Percentiles rank a stretch among this genome's conserved stretches.
Evolutionary conservation across 1,140 invertebrate genomes (phyloP).

Genomic region (Drosophila miranda): DNA sequence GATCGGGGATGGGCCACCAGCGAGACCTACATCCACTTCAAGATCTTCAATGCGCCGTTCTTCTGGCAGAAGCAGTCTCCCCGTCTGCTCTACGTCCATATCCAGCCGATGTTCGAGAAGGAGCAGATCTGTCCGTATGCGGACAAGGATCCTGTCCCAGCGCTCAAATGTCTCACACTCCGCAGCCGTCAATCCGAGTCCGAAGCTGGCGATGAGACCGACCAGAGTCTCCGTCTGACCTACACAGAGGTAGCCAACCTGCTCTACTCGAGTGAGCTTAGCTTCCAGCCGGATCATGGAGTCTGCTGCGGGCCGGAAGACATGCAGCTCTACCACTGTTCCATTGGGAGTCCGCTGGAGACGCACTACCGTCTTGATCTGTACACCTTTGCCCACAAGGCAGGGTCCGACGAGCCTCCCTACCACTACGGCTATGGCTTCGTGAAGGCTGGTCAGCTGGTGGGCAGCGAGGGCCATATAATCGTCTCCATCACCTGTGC

Average conservation of each 20-base stretch:
- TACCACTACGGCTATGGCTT: conserved; percentile 67
- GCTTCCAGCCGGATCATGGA: conserved; percentile 48
- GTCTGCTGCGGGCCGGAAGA: conserved; percentile 50
- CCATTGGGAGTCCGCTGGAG: conserved; percentile 18
- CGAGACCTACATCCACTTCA: conserved; percentile 93
- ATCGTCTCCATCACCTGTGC: conserved; percentile 52
- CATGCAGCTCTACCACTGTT: conserved; percentile 55
- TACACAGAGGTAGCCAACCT: conserved; percentile 52
- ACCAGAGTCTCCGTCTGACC: conserved; percentile 81
- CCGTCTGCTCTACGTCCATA: conserved; percentile 86
- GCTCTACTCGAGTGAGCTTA: conserved; percentile 16
- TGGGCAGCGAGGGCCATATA: conserved; percentile 40
- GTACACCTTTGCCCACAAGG: conserved; percentile 52
- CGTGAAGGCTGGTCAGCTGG: conserved; percentile 33
- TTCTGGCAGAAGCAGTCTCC: conserved; percentile 87
- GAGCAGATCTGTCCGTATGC: background rate
- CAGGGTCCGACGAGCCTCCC: conserved; percentile 42
- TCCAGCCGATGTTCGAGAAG: conserved; percentile 86
- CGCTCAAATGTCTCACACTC: background rate
- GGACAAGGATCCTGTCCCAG: background rate
- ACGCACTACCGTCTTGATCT: conserved; percentile 56
- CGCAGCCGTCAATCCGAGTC: background rate
- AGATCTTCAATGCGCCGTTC: conserved; percentile 90
- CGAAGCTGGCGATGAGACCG: conserved; percentile 67
- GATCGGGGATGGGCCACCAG: conserved; percentile 93